Evolutionary conservation across 2,113 vertebrate genomes (phyloP), one percentile per base, ranked within the genome.

Genomic region (Halichoeres trimaculatus): DNA sequence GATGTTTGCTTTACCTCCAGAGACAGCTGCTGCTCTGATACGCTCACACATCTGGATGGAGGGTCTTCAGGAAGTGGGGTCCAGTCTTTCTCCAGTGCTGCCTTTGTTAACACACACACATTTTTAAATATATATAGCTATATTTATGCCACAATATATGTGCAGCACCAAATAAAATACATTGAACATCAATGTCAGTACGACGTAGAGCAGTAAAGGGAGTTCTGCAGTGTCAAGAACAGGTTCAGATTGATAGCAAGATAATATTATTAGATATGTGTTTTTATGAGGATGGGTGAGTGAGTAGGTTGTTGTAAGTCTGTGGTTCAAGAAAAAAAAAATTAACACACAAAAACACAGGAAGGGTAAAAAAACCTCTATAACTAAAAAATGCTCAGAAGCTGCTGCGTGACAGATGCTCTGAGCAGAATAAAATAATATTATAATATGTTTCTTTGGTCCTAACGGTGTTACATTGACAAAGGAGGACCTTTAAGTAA

Each of bases 1-100:
- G 12, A 40, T 24, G n/a, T 36, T 30, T 14, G 1, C 5, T 62
- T 96, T 95, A 98, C 96, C 97, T 96, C 95, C 93, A 92, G 92
- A 94, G 90, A 86, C 17, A 50, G 85, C 70, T 82, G 90, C 90
- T 92, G 93, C 74, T 91, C 88, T 75, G 90, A 89, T 81, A 85
- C 82, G 72, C 84, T 86, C 48, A 62, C 67, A 86, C 75, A 76
- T 93, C 92, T 89, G 83, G 91, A 90, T 91, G 93, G 86, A 41
- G 90, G 93, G 82, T 70, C 66, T 52, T 93, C 71, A 74, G 91
- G 80, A 85, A 95, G 85, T 26, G 85, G 87, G 60, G 80, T 88
- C 95, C 96, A 96, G 87, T 93, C 90, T 78, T 92, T 88, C 67
- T 96, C 95, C 83, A 96, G 86, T 2, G 84, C 88, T 80, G 88